phyloP scores from a whole-genome alignment of 1,140 invertebrate genomes.

The Orchesella cincta region DNA sequence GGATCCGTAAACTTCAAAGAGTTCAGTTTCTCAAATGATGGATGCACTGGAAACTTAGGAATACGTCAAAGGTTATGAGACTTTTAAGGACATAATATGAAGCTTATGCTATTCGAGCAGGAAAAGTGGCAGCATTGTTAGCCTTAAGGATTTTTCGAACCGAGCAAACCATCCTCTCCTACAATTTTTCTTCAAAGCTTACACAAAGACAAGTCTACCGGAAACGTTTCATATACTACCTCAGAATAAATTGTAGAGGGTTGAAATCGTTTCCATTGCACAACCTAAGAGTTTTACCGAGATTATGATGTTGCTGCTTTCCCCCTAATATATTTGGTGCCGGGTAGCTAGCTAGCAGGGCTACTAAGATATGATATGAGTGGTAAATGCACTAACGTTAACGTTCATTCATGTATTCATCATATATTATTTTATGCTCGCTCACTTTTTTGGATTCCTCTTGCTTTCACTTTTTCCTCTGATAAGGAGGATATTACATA shows the following conservation, averaged over 20 bases:
- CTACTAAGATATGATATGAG: background rate
- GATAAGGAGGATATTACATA: background rate
- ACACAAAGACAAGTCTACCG: background rate
- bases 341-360: background rate
- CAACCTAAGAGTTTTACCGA: background rate
- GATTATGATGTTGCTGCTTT: background rate
- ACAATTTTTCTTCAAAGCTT: background rate
- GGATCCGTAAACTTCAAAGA: conserved; percentile 7
- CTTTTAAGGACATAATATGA: background rate
- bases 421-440: background rate
- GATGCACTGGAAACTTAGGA: background rate
- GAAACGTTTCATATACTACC: background rate
- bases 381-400: background rate
- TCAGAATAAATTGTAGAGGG: background rate
- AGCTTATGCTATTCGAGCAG: background rate
- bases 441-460: background rate
- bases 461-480: too few species aligned
- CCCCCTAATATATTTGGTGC: background rate
- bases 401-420: too few species aligned
- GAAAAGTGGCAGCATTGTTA: background rate
- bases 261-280: background rate
- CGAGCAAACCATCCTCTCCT: background rate
- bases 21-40: background rate
- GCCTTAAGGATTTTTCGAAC: background rate
- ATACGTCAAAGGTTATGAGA: background rate